Evolutionary conservation across 2,888 invertebrate species (phyloP), one percentile per base, ranked within the genome.

Genomic region (Campoletis raptor): DNA sequence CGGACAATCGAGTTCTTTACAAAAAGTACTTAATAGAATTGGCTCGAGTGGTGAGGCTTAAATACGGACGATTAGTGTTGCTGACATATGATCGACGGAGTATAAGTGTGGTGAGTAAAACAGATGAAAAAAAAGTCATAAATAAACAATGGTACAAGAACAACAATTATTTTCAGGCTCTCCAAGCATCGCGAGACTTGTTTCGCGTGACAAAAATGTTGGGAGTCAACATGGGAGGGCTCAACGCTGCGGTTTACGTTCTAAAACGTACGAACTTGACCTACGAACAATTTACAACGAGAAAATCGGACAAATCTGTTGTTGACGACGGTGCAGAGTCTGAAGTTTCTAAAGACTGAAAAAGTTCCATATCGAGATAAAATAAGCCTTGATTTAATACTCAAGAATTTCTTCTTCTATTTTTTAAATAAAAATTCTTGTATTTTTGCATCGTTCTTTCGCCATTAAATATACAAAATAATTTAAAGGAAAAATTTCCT

Each of bases 401-500:
- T 69, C 8, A 21, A 61, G 37, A 45, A 61, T 72, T 67, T 78
- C 70, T 81, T 37, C 66, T 61, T 45, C 70, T 45, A 66, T 30
- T 48, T 78, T 70, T 67, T 36, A 61, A 81, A 82, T 69, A 70
- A 70, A 45, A 45, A 40, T 45, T 52, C 48, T 42, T 72, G 54
- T 15, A 73, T 24, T 80, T 73, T n/a, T 40, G 15, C 6, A 40
- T 61, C 42, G 36, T 66, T 40, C 74, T 18, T 52, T 64, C 52
- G 48, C 24, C 48, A 42, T 30, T 5, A 61, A 77, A 70, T 54
- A 15, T 36, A 74, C 40, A 76, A 40, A 42, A 45, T 12, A 61
- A 45, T 66, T 91, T 96, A 99, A 92, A 99, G 96, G 95, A 98
- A 98, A 95, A 99, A 99, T 92, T 97, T 97, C 93, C 98, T 96